Conservation (phyloP, 2,797 vertebrate genomes). For the Poeciliopsis paucimaculata region DNA sequence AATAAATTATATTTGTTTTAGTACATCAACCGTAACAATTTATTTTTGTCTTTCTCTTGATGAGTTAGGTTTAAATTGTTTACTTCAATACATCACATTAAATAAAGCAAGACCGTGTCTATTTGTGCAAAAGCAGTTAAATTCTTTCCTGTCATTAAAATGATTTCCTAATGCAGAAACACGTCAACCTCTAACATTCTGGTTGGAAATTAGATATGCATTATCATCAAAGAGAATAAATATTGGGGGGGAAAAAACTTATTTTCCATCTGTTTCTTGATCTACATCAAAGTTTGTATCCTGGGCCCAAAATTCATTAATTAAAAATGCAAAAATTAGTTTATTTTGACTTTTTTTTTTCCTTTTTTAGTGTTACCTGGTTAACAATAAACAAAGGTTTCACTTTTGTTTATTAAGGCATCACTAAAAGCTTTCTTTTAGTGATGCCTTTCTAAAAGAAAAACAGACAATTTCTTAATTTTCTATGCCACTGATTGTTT, state of each 20-base stretch:
- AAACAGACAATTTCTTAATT: no score
- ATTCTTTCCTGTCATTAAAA: not conserved
- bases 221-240: not conserved
- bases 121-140: not conserved
- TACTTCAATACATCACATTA: not conserved
- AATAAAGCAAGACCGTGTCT: not conserved
- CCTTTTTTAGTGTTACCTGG: no score
- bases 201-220: not conserved
- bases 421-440: no score
- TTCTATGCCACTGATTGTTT: no score
- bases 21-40: not conserved
- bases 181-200: not conserved
- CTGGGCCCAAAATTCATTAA: not conserved
- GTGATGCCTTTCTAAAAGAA: no score
- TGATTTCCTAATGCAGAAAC: not conserved
- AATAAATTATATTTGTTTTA: not conserved
- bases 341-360: no score
- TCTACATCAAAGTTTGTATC: no score
- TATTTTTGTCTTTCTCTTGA: not conserved
- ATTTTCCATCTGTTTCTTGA: not conserved
- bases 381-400: no score
- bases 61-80: not conserved
- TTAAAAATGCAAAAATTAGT: no score
- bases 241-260: not conserved
- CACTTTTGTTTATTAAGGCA: no score